A percentile compares a stretch with the other conserved stretches of the same genome.
Conservation (phyloP, 2,113 vertebrate species). For the Eurystomus gularis region DNA sequence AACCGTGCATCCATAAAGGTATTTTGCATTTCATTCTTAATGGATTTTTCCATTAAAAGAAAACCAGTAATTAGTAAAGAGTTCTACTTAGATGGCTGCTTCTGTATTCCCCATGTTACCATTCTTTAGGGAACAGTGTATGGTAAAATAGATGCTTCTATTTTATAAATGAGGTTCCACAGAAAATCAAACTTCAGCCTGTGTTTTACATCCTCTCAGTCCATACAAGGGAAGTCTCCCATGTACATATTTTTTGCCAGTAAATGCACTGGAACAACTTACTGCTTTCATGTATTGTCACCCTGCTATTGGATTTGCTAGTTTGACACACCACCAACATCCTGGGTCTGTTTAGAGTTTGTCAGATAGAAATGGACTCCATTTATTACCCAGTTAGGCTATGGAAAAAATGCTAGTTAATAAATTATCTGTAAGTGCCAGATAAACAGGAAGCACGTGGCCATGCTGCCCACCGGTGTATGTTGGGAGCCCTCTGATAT, state of each 20-base stretch:
- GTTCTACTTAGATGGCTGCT: background rate
- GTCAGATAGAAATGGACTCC: background rate
- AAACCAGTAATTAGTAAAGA: conserved; percentile 18
- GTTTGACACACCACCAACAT: background rate
- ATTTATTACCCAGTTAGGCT: background rate
- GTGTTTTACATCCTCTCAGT: background rate
- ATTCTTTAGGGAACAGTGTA: background rate
- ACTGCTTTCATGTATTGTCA: background rate
- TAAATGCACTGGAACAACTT: background rate
- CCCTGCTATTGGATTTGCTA: background rate
- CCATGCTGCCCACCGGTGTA: background rate
- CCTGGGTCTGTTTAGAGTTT: background rate
- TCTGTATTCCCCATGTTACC: background rate
- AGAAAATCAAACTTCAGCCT: background rate
- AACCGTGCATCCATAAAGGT: background rate
- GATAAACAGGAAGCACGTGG: rapidly evolving
- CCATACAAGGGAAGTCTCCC: background rate
- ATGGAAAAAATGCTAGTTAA: background rate
- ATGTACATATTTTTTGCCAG: background rate
- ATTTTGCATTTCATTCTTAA: conserved; percentile 1
- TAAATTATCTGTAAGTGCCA: background rate
- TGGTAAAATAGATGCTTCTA: background rate
- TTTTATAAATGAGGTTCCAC: background rate
- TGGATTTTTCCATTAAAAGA: conserved; percentile 1
- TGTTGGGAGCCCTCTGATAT: rapidly evolving